Conservation (phyloP, 2,797 vertebrate species). For the Coreius guichenoti region DNA sequence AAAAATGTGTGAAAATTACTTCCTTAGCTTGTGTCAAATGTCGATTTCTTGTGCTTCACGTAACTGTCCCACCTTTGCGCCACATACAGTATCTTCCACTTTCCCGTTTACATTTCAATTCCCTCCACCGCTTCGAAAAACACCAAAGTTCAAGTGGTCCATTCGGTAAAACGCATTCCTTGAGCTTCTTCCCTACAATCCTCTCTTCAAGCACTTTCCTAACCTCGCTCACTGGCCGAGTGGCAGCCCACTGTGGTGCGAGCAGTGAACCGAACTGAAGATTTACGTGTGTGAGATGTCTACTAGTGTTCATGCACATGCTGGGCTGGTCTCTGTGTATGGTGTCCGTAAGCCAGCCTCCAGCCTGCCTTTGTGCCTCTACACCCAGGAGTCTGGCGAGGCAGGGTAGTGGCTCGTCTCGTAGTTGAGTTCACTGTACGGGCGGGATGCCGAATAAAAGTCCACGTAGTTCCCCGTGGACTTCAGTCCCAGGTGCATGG, state of each 20-base stretch:
- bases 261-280: constrained; percentile 80
- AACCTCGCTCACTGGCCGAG: constrained; percentile 31
- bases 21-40: constrained; percentile 79
- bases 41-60: constrained; percentile 91
- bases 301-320: constrained; percentile 99
- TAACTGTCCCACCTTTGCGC: constrained; percentile 72
- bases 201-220: constrained; percentile 22
- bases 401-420: constrained; percentile 99
- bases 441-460: constrained; percentile 99
- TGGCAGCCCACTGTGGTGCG: constrained; percentile 38
- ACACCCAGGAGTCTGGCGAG: constrained; percentile 99
- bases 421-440: constrained; percentile 99
- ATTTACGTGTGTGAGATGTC: constrained; percentile 74
- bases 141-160: constrained; percentile 64
- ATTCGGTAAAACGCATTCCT: constrained; percentile 40
- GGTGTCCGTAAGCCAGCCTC: constrained; percentile 29
- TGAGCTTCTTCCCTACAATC: constrained; percentile 34
- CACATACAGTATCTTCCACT: constrained; percentile 74
- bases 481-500: constrained; percentile 99
- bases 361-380: constrained; percentile 72
- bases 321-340: constrained; percentile 78
- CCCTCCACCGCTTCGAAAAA: constrained; percentile 59
- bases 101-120: constrained; percentile 57
- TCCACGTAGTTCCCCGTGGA: constrained; percentile 99
- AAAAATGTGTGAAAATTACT: constrained; percentile 80